These are phyloP conservation scores for Pentamera pediparva DNA, from an alignment of 53 echinoderm and acorn worm genomes.

Conservation along the genomic window DNA sequence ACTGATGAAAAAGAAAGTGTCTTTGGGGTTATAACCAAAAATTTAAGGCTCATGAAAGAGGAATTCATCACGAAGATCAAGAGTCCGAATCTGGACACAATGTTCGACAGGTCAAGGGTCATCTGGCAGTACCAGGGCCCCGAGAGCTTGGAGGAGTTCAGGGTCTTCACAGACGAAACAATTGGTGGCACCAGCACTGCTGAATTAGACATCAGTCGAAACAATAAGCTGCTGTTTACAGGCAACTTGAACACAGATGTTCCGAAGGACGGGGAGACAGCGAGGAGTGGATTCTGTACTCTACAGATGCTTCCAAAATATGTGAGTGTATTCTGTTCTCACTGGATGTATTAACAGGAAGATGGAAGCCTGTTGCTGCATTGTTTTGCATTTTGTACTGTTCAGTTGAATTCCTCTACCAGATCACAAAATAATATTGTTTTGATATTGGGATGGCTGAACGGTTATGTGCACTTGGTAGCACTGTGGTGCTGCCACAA, in stretches of 20 bases:
- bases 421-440: too few species aligned
- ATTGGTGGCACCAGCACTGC: slow-evolving; percentile 91
- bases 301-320: slow-evolving; percentile 57
- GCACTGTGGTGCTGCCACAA: too few species aligned
- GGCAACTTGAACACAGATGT: slow-evolving; percentile 72
- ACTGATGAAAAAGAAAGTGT: not conserved
- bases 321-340: slow-evolving; percentile 33
- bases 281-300: slow-evolving; percentile 87
- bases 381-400: not conserved
- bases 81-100: slow-evolving; percentile 63
- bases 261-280: slow-evolving; percentile 80
- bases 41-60: slow-evolving; percentile 51
- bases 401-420: too few species aligned
- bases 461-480: too few species aligned
- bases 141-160: slow-evolving; percentile 62
- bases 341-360: not conserved
- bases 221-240: slow-evolving; percentile 83
- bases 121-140: slow-evolving; percentile 64
- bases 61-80: slow-evolving; percentile 59
- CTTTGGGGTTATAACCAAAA: slow-evolving; percentile 33
- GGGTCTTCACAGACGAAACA: slow-evolving; percentile 56
- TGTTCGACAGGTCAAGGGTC: slow-evolving; percentile 61
- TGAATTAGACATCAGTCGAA: slow-evolving; percentile 54
- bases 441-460: too few species aligned
- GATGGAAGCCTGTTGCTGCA: not conserved